These are phyloP conservation scores for Macrotrachela quadricornifera DNA, from an alignment of 1,140 invertebrate genomes.

Conservation along the genomic window DNA sequence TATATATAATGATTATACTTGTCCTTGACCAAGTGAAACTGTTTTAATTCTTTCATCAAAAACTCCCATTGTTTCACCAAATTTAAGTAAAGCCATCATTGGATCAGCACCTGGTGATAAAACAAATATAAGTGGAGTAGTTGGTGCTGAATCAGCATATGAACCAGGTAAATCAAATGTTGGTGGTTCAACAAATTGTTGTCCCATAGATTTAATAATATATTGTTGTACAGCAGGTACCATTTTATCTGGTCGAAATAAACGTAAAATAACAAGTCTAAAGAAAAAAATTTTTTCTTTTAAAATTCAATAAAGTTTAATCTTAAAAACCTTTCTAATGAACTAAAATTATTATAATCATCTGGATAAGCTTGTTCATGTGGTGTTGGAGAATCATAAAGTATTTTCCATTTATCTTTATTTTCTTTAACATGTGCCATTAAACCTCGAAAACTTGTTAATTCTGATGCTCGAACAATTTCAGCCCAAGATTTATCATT, in stretches of 20 bases:
- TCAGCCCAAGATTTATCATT: slow-evolving; percentile 59
- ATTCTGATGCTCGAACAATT: slow-evolving; percentile 46
- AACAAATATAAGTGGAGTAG: slow-evolving; percentile 28
- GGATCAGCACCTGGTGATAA: slow-evolving; percentile 49
- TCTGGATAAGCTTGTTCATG: slow-evolving; percentile 36
- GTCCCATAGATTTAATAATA: slow-evolving; percentile 22
- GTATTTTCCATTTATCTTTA: slow-evolving; percentile 44
- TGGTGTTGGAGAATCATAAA: slow-evolving; percentile 41
- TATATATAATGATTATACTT: slow-evolving; percentile 29
- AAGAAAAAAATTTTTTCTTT: too few species aligned
- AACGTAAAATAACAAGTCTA: slow-evolving; percentile 23
- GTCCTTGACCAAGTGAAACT: slow-evolving; percentile 76
- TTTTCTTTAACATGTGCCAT: slow-evolving; percentile 29
- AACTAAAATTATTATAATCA: slow-evolving; percentile 40
- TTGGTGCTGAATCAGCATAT: slow-evolving; percentile 24
- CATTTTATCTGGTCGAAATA: slow-evolving; percentile 30
- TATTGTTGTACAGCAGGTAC: slow-evolving; percentile 26
- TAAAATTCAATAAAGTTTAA: too few species aligned
- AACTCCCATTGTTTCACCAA: slow-evolving; percentile 65
- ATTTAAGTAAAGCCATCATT: slow-evolving; percentile 44
- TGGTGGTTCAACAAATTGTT: slow-evolving; percentile 27
- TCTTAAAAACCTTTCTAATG: slow-evolving; percentile 40
- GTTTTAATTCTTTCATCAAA: slow-evolving; percentile 55
- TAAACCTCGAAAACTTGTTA: slow-evolving; percentile 20
- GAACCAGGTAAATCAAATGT: slow-evolving; percentile 29